phyloP scores from a whole-genome alignment of 1,140 invertebrate genomes.

The Stegodyphus mimosarum region DNA sequence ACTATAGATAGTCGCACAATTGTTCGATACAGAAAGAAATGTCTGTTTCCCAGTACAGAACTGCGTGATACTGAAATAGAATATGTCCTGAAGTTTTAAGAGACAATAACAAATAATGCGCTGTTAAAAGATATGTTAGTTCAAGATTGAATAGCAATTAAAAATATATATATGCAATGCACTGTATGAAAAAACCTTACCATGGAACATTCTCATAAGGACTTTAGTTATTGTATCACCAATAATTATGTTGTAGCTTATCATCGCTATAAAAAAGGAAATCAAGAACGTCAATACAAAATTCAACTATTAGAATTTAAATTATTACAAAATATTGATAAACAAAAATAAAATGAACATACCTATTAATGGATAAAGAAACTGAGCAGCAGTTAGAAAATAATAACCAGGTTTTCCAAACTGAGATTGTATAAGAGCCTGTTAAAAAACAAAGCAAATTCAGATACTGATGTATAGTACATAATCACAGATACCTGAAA shows the following conservation, averaged over 20 bases:
- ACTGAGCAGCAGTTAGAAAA: conserved; percentile 81
- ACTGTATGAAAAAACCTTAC: conserved; percentile 57
- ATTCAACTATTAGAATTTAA: conserved; percentile 17
- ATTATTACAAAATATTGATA: conserved; percentile 23
- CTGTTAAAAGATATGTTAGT: too few species aligned
- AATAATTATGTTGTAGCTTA: conserved; percentile 90
- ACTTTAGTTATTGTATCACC: conserved; percentile 90
- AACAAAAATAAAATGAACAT: conserved; percentile 63
- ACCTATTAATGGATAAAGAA: conserved; percentile 90
- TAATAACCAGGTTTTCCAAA: conserved; percentile 85
- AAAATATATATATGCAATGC: too few species aligned
- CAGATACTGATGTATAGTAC: not conserved
- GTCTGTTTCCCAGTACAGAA: conserved; percentile 75
- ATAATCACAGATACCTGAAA: not conserved
- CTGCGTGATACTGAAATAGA: conserved; percentile 68
- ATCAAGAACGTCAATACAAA: conserved; percentile 13
- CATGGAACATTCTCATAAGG: conserved; percentile 73
- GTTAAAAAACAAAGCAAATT: conserved; percentile 32
- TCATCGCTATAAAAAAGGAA: conserved; percentile 79
- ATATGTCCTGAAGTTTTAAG: not conserved
- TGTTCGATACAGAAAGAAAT: conserved; percentile 84
- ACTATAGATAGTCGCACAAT: conserved; percentile 82
- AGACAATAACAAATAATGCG: too few species aligned
- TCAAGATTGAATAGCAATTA: too few species aligned
- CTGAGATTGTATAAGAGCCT: conserved; percentile 83